Evolutionary conservation across 1,140 invertebrate genomes (phyloP).

Genomic region (Diploscapter pachys): DNA sequence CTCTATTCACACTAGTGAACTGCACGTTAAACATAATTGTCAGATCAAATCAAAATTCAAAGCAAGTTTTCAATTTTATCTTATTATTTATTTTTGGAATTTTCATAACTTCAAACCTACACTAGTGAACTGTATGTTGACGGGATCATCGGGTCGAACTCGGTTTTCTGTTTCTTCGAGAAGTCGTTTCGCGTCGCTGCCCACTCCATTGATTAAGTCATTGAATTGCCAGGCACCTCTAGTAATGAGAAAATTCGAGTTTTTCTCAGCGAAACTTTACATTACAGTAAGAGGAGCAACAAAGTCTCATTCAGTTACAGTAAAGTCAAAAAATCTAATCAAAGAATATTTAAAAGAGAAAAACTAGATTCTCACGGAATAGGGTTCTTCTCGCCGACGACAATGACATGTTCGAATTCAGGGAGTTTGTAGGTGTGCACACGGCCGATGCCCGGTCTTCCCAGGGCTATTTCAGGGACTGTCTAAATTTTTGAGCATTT

Average conservation of each 20-base stretch:
- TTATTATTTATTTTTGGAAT: no score
- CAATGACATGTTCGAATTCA: constrained; percentile 43
- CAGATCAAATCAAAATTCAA: no score
- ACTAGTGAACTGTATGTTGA: constrained; percentile 43
- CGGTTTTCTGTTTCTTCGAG: constrained; percentile 59
- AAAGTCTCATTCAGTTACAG: neutral
- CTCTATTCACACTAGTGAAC: no score
- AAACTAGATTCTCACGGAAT: neutral
- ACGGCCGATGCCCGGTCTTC: constrained; percentile 33
- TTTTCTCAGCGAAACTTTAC: neutral
- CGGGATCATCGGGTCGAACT: constrained; percentile 55
- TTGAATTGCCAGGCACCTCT: constrained; percentile 40
- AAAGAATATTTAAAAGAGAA: neutral
- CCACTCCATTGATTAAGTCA: constrained; percentile 35
- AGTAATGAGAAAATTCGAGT: constrained; percentile 9
- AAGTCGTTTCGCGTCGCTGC: constrained; percentile 58
- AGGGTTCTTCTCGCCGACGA: constrained; percentile 36
- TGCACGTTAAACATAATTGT: no score
- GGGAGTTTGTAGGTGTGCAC: constrained; percentile 32
- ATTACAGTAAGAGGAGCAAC: neutral
- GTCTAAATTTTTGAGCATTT: constrained; percentile 12
- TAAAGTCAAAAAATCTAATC: neutral
- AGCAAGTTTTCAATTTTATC: no score
- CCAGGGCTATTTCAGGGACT: constrained; percentile 26
- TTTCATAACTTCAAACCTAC: no score